Evolutionary conservation across 2,797 vertebrate species (phyloP), one percentile per base, ranked within the genome.

Genomic region (Gephyroberyx darwinii): DNA sequence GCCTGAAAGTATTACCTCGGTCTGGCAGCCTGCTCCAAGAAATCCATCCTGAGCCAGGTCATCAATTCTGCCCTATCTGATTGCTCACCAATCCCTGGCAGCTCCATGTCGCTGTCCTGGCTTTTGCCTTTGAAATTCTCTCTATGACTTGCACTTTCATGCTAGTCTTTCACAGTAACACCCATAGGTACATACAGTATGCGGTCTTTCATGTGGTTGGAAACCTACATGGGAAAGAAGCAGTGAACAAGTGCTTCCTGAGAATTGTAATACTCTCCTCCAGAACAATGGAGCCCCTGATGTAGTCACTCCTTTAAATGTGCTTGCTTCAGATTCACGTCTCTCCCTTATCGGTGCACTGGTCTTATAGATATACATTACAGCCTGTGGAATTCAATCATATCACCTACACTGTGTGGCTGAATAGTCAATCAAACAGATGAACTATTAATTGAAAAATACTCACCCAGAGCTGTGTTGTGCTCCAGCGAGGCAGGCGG

Each of bases 41-140:
- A 93, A 93, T 93, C 93, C 91, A 92, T 92, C 91, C 91, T 92
- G 90, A 93, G 92, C 92, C 91, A 93, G 92, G 91, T 93, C 93
- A 94, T 93, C 92, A 93, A 93, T 93, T 93, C 89, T 89, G 81
- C 91, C 90, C 91, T 93, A 92, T 93, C 91, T 93, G 92, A 93
- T 93, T 88, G 91, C 92, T 92, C 89, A 92, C 91, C 90, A 90
- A 90, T 91, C 89, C 89, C 89, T 89, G 90, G 91, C 88, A 93
- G 91, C 86, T 88, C 84, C 84, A 84, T 91, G 91, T 92, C 86
- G 87, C 87, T 76, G 83, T 89, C 88, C 89, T 85, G 87, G 84
- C 89, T 84, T 78, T 82, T 89, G 82, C 90, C 77, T 90, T 92
- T 90, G 85, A 92, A 90, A 89, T 88, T 88, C 89, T 89, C 89